Evolutionary conservation across 2,113 vertebrate genomes (phyloP).

Genomic region (Microtus pennsylvanicus): DNA sequence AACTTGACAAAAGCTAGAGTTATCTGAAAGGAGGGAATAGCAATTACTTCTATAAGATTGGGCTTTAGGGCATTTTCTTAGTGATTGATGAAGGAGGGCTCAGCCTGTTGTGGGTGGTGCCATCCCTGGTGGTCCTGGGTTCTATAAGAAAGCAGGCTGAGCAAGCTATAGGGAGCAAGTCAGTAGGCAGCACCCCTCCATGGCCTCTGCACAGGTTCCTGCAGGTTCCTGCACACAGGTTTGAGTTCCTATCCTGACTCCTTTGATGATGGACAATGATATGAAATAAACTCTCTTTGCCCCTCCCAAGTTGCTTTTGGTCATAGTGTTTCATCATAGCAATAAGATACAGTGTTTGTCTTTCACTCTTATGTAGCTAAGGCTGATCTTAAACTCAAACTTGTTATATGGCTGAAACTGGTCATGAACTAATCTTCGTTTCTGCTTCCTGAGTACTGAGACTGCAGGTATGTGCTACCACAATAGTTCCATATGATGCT

Average conservation of each 20-base stretch:
- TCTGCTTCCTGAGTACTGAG: background rate
- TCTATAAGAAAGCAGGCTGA: background rate
- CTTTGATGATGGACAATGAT: background rate
- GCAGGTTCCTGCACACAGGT: background rate
- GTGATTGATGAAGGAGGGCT: background rate
- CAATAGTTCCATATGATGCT: background rate
- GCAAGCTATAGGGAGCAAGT: background rate
- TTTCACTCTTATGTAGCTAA: background rate
- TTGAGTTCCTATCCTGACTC: background rate
- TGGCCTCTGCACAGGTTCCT: background rate
- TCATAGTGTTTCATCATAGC: background rate
- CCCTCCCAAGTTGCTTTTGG: background rate
- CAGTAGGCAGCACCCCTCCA: background rate
- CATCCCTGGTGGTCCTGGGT: background rate
- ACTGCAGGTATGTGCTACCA: background rate
- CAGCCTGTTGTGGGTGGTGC: no score
- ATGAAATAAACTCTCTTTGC: background rate
- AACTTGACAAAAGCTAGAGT: background rate
- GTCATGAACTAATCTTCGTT: background rate
- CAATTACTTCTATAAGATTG: background rate
- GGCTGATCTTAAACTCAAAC: background rate
- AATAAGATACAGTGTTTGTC: background rate
- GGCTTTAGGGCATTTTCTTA: background rate
- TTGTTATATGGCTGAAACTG: background rate
- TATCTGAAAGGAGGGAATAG: background rate